Conservation (phyloP, 2,888 invertebrate species). For the Limenitis camilla region DNA sequence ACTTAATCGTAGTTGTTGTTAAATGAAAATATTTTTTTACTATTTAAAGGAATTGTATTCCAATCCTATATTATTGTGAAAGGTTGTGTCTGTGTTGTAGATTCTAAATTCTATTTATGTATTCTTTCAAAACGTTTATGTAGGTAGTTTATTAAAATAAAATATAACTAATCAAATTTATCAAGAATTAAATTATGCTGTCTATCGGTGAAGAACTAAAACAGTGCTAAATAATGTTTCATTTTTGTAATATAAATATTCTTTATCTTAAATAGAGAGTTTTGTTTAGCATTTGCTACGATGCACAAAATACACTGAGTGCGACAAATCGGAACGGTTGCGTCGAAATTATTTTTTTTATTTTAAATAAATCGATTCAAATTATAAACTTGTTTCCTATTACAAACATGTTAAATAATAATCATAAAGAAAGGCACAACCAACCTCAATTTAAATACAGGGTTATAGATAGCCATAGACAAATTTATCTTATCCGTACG, state of each 20-base stretch:
- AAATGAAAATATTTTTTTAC: slow-evolving; percentile 24
- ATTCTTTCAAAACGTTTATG: too few relatives aligned
- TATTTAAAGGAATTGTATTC: slow-evolving; percentile 19
- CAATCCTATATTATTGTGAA: slow-evolving; percentile 15
- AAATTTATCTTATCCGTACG: slow-evolving; percentile 22
- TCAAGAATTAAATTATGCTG: too few relatives aligned
- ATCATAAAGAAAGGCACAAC: slow-evolving; percentile 22
- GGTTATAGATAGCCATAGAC: slow-evolving; percentile 53
- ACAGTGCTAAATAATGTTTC: neutral
- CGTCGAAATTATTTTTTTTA: too few relatives aligned
- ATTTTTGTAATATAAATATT: neutral
- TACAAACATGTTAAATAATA: neutral
- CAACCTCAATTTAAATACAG: slow-evolving; percentile 49
- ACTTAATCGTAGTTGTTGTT: slow-evolving; percentile 11
- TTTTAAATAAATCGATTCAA: neutral
- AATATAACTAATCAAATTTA: too few relatives aligned
- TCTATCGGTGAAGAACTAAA: too few relatives aligned
- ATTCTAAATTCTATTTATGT: neutral
- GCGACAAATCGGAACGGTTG: too few relatives aligned
- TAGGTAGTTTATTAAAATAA: too few relatives aligned
- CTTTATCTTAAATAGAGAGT: neutral
- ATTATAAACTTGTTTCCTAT: neutral
- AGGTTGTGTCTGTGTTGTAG: slow-evolving; percentile 3
- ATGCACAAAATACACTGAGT: too few relatives aligned
- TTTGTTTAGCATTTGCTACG: too few relatives aligned